Evolutionary conservation across 2,888 invertebrate genomes (phyloP), one percentile per base, ranked within the genome.

Genomic region (Pyrochroa serraticornis): DNA sequence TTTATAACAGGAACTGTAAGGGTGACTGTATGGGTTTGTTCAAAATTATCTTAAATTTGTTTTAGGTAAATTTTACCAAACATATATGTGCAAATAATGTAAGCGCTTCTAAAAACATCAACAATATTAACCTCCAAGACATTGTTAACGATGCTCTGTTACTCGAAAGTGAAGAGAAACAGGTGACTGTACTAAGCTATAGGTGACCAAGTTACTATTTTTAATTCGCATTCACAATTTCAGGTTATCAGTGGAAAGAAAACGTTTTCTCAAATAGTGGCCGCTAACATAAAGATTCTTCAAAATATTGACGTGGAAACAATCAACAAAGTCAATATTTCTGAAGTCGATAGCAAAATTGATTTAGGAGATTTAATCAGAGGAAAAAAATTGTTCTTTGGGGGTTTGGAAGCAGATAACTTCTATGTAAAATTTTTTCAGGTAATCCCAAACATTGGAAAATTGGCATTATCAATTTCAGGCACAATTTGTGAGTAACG

Each of bases 131-230:
- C 62, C 58, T 79, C 6, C 53, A 64, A 32, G 66, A 71, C 46
- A 67, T 78, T 47, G 56, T 74, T 6, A 61, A 75, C 7, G 79
- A 79, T 62, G 74, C 75, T 12, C 60, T 79, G 51, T 49, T 75
- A 10, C 65, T 58, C 49, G 67, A 71, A 14, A 62, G 65, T 32
- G 64, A 58, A 22, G 53, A 64, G 31, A 65, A 70, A 46, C 77
- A 77, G 68, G 76, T 77, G 63, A 62, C 22, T 53, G 41, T 51
- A 32, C 35, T 31, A 41, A 34, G n/a, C 6, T n/a, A n/a, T n/a
- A n/a, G n/a, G n/a, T 22, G 3, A 30, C 7, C 30, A 32, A 38
- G 37, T 8, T 34, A 35, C 6, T 47, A 42, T 52, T 36, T 57
- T 66, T 55, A 1, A n/a, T n/a, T n/a, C n/a, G n/a, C n/a, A n/a